Evolutionary conservation across 1,140 invertebrate species (phyloP).

Genomic region (Oppia nitens): DNA sequence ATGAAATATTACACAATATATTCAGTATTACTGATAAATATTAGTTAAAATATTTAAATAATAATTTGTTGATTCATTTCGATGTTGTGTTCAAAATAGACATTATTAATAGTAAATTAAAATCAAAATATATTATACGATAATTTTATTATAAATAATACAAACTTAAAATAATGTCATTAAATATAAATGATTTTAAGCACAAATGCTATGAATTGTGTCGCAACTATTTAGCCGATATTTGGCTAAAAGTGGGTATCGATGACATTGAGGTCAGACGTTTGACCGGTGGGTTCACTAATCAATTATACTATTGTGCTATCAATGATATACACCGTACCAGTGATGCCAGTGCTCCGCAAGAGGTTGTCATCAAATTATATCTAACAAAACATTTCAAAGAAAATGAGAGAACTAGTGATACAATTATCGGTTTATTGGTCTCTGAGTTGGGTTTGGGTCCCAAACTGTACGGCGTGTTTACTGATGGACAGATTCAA

Average conservation of each 20-base stretch:
- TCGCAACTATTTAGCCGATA: background rate
- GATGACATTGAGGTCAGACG: background rate
- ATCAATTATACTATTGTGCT: constrained; percentile 1
- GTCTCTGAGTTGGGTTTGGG: background rate
- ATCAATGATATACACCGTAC: too few species aligned
- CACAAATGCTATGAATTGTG: background rate
- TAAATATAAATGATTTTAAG: too few species aligned
- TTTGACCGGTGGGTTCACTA: background rate
- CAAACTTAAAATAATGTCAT: too few species aligned
- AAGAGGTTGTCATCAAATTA: background rate
- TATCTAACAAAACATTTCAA: constrained; percentile 4
- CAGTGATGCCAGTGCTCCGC: too few species aligned
- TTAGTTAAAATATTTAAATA: too few species aligned
- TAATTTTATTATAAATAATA: too few species aligned
- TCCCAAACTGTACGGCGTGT: constrained; percentile 1
- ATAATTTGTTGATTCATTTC: too few species aligned
- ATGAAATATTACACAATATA: too few species aligned
- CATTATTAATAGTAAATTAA: too few species aligned
- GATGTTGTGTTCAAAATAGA: too few species aligned
- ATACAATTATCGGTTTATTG: background rate
- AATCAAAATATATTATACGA: too few species aligned
- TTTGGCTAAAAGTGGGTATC: background rate
- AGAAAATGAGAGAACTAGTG: background rate
- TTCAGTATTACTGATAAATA: too few species aligned
- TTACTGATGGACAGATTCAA: background rate